Base-by-base conservation (phyloP, 2,888 invertebrate species). In the Geophilus truncorum region DNA sequence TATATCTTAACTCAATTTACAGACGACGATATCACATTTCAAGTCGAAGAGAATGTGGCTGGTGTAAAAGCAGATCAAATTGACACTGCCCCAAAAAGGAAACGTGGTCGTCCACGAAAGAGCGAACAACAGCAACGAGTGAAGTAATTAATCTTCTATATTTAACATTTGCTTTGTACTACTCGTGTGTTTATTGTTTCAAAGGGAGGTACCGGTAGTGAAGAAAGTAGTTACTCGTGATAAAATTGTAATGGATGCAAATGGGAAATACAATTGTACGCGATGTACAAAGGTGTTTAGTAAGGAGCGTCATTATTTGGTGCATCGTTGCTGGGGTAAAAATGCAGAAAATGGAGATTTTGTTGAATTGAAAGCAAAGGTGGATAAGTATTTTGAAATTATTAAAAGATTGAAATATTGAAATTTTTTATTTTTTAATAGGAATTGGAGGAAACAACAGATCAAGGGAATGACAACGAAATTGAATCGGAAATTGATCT, bases 231-330 rank as follows among this genome's bases (percentile, higher is more conserved):
- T 40, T 10, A 82, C 82, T 57, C 81, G 83, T 75, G 83, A 83
- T 79, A 83, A 83, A 77, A 77, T 83, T 57, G 81, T 82, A 15
- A 84, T 85, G 51, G 85, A 84, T 80, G 80, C 83, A 45, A 85
- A 86, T 83, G 86, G 86, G 0, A 85, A 83, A 80, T 82, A 84
- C 70, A 82, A 82, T 9, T 87, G 87, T 82, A 82, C 82, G 1
- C 82, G 84, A n/a, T 87, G 87, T 82, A 86, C 85, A 77, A 84
- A 84, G 51, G 80, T 84, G 0, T 87, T 86, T 80, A 83, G 82
- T 30, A 85, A 85, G 80, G 86, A 86, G 82, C 82, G 87, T 9
- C 85, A 86, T 79, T 86, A 85, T 81, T 85, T 83, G 80, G 85
- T 86, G 1, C 87, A 87, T 84, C 84, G 84, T 80, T 87, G 87